Conservation (phyloP, 2,113 vertebrate species). For the Nestor notabilis region DNA sequence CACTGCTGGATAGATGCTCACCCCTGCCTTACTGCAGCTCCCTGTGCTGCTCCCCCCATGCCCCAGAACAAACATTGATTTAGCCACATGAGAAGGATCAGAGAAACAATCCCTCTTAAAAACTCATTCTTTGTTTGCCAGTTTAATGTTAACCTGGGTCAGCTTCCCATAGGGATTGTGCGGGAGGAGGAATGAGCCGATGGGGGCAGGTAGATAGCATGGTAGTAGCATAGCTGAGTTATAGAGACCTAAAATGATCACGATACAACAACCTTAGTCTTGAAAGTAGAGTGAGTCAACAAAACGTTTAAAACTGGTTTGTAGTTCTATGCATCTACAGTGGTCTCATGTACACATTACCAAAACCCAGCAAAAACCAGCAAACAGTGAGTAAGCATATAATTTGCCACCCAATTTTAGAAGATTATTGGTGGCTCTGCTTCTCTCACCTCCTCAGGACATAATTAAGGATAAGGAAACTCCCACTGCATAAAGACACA, state of each 20-base stretch:
- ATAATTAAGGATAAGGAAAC: not conserved
- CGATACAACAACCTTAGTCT: not conserved
- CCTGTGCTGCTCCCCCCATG: not conserved
- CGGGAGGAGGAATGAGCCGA: not conserved
- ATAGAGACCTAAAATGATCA: not conserved
- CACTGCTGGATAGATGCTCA: not conserved
- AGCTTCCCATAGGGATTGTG: not conserved
- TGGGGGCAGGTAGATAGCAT: not conserved
- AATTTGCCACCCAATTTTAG: not conserved
- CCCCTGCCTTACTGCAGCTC: not conserved
- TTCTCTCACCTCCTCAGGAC: not conserved
- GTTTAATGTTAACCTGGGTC: not conserved
- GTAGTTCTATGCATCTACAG: not conserved
- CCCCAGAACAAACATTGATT: not conserved
- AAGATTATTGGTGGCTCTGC: not conserved
- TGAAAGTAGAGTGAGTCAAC: not conserved
- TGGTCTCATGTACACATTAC: not conserved
- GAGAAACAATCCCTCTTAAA: not conserved
- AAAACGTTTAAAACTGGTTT: not conserved
- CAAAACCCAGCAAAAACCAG: rapidly evolving
- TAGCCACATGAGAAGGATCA: not conserved
- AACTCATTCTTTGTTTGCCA: not conserved
- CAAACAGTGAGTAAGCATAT: not conserved
- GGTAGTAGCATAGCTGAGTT: not conserved
- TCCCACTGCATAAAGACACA: not conserved